Percentiles rank a stretch among this genome's conserved stretches.
Evolutionary conservation across 2,113 vertebrate species (phyloP).

Genomic region (Charadrius vociferus): DNA sequence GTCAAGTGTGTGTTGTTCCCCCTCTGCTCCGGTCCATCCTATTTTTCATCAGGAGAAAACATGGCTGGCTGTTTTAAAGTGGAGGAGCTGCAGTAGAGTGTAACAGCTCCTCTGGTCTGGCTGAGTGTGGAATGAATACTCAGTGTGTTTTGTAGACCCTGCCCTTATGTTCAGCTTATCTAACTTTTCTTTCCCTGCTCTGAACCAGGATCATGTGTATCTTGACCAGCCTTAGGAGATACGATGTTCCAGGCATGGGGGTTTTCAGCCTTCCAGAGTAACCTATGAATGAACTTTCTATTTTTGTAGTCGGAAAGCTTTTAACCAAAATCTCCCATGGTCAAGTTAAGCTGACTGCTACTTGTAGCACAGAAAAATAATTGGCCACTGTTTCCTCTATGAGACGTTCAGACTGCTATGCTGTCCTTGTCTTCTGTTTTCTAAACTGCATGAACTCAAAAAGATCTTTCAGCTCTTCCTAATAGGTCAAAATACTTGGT

Average conservation of each 20-base stretch:
- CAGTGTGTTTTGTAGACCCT: neutral
- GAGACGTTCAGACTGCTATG: neutral
- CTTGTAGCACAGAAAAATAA: neutral
- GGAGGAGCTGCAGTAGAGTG: neutral
- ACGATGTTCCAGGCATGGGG: neutral
- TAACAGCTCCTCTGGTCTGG: neutral
- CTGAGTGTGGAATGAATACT: neutral
- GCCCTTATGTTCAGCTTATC: neutral
- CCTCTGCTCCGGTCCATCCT: neutral
- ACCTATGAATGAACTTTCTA: neutral
- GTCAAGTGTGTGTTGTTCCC: neutral
- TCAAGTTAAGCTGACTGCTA: neutral
- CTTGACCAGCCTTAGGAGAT: rapidly evolving
- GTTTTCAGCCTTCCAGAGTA: neutral
- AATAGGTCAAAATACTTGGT: neutral
- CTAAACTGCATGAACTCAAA: neutral
- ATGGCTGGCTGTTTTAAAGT: neutral
- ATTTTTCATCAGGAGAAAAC: neutral
- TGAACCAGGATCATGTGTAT: neutral
- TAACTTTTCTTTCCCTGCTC: neutral
- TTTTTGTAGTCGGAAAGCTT: neutral
- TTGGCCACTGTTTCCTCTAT: neutral
- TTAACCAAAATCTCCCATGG: neutral
- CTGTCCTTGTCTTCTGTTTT: neutral
- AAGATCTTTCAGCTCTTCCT: neutral